Conservation (phyloP, 2,888 invertebrate species). For the Acleris emargana region DNA sequence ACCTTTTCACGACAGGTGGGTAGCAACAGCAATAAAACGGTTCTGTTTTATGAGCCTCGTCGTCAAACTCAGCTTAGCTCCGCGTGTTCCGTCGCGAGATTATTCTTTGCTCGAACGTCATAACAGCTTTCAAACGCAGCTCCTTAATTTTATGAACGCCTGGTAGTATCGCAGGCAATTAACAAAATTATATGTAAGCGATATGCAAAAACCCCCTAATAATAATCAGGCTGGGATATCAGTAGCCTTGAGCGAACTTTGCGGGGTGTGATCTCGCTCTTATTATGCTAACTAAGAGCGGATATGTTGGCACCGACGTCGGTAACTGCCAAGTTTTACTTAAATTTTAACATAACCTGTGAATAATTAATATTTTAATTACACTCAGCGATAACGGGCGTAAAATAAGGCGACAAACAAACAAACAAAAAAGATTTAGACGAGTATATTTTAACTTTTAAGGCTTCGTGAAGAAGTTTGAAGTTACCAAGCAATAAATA, state of each 20-base stretch:
- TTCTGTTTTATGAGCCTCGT: constrained; percentile 67
- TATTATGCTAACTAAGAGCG: constrained; percentile 31
- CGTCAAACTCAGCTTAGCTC: constrained; percentile 63
- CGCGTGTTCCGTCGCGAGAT: constrained; percentile 51
- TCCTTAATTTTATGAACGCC: constrained; percentile 60
- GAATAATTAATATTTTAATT: constrained; percentile 1
- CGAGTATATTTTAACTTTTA: too few species aligned
- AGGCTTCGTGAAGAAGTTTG: too few species aligned
- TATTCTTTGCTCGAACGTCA: constrained; percentile 45
- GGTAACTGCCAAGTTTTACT: constrained; percentile 21
- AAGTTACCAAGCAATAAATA: too few species aligned
- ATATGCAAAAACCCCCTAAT: constrained; percentile 32
- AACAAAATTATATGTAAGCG: constrained; percentile 29
- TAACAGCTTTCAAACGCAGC: constrained; percentile 44
- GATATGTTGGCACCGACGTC: constrained; percentile 19
- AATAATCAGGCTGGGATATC: constrained; percentile 25
- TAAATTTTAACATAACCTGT: not conserved
- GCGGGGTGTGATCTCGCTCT: constrained; percentile 29
- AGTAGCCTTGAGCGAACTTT: constrained; percentile 24
- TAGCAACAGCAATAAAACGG: constrained; percentile 63
- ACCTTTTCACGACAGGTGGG: constrained; percentile 51
- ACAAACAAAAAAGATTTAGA: too few species aligned
- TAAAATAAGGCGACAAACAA: too few species aligned
- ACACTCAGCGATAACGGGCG: not conserved
- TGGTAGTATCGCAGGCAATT: constrained; percentile 28